These are phyloP conservation scores for Synaphobranchus kaupii DNA, from an alignment of 2,797 vertebrate genomes.

Conservation along the genomic window DNA sequence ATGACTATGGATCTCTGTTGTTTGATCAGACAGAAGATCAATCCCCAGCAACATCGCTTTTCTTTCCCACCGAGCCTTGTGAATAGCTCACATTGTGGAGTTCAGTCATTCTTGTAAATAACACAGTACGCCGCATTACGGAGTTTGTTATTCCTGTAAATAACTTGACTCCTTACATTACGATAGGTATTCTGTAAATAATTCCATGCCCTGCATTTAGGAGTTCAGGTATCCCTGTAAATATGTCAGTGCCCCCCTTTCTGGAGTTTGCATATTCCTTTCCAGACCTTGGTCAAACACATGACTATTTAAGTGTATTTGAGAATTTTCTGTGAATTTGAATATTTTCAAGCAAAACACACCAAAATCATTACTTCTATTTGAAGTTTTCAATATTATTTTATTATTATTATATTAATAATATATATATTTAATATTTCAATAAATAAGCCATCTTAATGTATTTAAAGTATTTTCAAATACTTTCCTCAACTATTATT, in stretches of 20 bases:
- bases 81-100: constrained; percentile 28
- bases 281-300: too few species aligned
- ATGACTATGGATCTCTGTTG: constrained; percentile 47
- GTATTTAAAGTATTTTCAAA: too few species aligned
- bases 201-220: background rate
- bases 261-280: too few species aligned
- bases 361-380: too few species aligned
- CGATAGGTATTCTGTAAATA: constrained; percentile 22
- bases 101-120: constrained; percentile 28
- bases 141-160: background rate
- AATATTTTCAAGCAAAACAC: background rate
- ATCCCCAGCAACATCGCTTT: constrained; percentile 32
- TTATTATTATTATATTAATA: too few species aligned
- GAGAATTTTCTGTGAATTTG: background rate
- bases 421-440: too few species aligned
- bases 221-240: constrained; percentile 23
- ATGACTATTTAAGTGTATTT: too few species aligned
- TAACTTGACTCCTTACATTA: background rate
- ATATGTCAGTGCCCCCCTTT: too few species aligned
- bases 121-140: background rate
- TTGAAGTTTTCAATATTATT: too few species aligned
- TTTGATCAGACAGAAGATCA: constrained; percentile 41
- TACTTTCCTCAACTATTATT: background rate
- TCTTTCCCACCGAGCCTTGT: constrained; percentile 29
- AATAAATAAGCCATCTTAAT: too few species aligned